These are phyloP conservation scores for Noctua janthina DNA, from an alignment of 2,888 invertebrate genomes.

Conservation along the genomic window DNA sequence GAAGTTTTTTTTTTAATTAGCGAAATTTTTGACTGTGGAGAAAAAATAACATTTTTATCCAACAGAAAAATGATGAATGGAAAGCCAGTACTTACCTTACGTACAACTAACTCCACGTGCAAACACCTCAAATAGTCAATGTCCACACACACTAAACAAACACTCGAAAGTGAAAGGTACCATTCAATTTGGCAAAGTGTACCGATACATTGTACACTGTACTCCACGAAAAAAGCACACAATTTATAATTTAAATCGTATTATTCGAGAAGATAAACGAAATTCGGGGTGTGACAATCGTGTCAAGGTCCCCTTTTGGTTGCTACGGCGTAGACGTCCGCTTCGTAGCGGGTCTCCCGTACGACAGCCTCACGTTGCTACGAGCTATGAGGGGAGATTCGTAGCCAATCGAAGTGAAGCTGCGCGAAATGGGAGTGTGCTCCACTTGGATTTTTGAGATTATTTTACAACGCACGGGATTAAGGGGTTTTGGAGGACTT, in stretches of 20 bases:
- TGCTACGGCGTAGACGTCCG: conserved; percentile 87
- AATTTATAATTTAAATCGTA: conserved; percentile 63
- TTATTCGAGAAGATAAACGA: conserved; percentile 66
- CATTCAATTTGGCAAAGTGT: conserved; percentile 56
- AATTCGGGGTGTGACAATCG: conserved; percentile 84
- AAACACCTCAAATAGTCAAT: conserved; percentile 69
- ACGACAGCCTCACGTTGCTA: conserved; percentile 89
- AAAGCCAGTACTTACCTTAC: conserved; percentile 73
- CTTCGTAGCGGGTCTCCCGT: conserved; percentile 86
- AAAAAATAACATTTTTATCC: background rate
- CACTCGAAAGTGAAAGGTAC: conserved; percentile 66
- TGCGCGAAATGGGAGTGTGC: conserved; percentile 82
- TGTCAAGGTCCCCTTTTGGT: conserved; percentile 82
- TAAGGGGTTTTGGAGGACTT: conserved; percentile 62
- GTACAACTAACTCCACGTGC: conserved; percentile 71
- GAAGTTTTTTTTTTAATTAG: background rate
- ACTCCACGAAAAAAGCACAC: conserved; percentile 53
- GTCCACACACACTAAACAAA: conserved; percentile 76
- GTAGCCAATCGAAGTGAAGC: conserved; percentile 90
- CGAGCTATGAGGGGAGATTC: conserved; percentile 88
- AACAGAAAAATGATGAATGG: conserved; percentile 23
- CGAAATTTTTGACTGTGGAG: background rate
- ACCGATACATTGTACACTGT: conserved; percentile 51
- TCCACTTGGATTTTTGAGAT: conserved; percentile 77
- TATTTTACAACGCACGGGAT: conserved; percentile 70